phyloP scores from a whole-genome alignment of 2,797 vertebrate species.

The Girardinus metallicus region DNA sequence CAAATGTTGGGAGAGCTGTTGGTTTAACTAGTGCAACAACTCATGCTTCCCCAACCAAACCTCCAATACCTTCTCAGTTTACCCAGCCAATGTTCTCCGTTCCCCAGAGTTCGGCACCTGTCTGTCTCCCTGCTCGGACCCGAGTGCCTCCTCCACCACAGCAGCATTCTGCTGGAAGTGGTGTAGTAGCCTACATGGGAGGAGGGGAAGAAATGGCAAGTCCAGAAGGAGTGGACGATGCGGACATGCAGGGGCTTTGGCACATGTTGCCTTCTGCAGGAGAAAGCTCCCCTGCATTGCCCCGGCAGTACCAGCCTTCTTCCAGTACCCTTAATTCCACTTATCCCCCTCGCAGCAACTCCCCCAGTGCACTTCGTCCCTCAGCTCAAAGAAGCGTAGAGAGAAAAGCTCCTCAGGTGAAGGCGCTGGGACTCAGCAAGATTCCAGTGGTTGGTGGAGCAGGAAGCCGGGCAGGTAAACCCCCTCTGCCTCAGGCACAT shows the following conservation, averaged over 20 bases:
- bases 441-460: conserved; percentile 80
- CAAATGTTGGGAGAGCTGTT: conserved; percentile 49
- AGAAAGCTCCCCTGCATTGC: conserved; percentile 79
- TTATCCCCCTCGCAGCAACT: conserved; percentile 60
- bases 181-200: conserved; percentile 94
- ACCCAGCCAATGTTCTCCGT: conserved; percentile 65
- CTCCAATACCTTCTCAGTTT: conserved; percentile 63
- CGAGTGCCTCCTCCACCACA: conserved; percentile 62
- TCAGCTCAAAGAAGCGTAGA: conserved; percentile 61
- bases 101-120: conserved; percentile 53
- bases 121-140: conserved; percentile 64
- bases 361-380: conserved; percentile 49
- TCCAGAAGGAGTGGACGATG: conserved; percentile 93
- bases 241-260: conserved; percentile 95
- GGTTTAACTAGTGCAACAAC: conserved; percentile 35
- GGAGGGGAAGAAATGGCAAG: conserved; percentile 99
- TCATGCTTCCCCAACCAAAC: conserved; percentile 72
- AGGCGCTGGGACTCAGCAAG: conserved; percentile 86
- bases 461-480: conserved; percentile 63
- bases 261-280: conserved; percentile 91
- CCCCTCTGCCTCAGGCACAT: conserved; percentile 66
- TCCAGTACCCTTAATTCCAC: conserved; percentile 57
- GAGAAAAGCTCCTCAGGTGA: conserved; percentile 79
- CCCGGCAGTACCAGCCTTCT: conserved; percentile 59
- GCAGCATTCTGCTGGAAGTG: conserved; percentile 85